Conservation (phyloP, 92 coral and sea anemone species). For the Desmophyllum pertusum region DNA sequence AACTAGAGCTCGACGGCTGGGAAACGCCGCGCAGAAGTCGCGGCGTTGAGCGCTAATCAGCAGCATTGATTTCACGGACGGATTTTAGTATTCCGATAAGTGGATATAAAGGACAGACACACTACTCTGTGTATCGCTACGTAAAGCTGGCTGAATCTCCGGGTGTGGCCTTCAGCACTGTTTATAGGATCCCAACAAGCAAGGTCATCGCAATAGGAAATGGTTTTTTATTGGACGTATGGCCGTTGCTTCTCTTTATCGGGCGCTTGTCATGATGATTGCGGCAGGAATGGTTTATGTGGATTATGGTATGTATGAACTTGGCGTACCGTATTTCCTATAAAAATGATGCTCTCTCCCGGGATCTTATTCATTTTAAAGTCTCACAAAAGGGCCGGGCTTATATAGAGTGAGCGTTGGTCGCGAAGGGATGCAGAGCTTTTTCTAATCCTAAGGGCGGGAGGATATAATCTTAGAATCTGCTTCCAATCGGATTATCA, state of each 20-base stretch:
- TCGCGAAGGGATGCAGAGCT: no score
- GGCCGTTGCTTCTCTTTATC: conserved; percentile 58
- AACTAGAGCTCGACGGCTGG: conserved; percentile 52
- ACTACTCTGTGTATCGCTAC: conserved; percentile 60
- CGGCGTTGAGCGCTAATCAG: conserved; percentile 31
- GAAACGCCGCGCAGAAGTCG: conserved; percentile 39
- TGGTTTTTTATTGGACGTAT: conserved; percentile 38
- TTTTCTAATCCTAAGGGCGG: no score
- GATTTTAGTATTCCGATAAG: conserved; percentile 76
- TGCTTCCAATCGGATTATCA: no score
- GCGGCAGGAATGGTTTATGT: conserved; percentile 68
- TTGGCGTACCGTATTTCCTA: neutral
- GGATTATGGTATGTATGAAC: conserved; percentile 70
- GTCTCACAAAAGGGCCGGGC: no score
- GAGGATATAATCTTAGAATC: no score
- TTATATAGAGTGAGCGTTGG: no score
- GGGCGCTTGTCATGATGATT: conserved; percentile 25
- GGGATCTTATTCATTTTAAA: no score
- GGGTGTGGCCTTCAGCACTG: conserved; percentile 76
- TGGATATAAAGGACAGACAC: conserved; percentile 65
- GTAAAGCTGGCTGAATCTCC: conserved; percentile 74
- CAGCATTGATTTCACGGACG: conserved; percentile 54
- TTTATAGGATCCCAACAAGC: conserved; percentile 27
- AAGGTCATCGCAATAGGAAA: conserved; percentile 44
- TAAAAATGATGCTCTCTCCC: no score